A percentile compares a stretch with the other conserved stretches of the same genome.
phyloP scores from a whole-genome alignment of 2,888 invertebrate genomes.

The Heliconius aoede region DNA sequence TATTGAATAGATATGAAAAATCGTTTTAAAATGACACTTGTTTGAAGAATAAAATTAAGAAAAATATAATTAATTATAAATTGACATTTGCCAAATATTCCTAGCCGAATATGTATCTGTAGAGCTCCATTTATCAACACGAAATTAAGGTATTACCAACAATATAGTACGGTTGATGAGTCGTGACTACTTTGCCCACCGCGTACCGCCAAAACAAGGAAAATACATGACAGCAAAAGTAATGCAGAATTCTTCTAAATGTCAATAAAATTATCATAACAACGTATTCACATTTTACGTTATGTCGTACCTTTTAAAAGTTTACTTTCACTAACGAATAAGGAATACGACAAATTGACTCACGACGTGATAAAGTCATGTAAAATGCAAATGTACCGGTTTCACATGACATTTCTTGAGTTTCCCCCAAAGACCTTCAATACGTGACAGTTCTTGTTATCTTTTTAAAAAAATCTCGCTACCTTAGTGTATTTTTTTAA shows the following conservation, averaged over 20 bases:
- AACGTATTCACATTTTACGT: neutral
- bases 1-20: too few relatives aligned
- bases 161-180: neutral
- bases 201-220: too few relatives aligned
- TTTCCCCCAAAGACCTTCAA: neutral
- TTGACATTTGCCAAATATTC: too few relatives aligned
- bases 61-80: too few relatives aligned
- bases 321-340: slow-evolving; percentile 21
- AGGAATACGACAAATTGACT: slow-evolving; percentile 22
- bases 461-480: neutral
- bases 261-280: neutral
- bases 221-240: neutral
- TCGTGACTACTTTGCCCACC: neutral
- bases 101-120: too few relatives aligned
- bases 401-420: slow-evolving; percentile 15
- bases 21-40: too few relatives aligned
- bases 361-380: slow-evolving; percentile 10
- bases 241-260: neutral
- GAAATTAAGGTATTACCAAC: too few relatives aligned
- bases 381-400: slow-evolving; percentile 9
- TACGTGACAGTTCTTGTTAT: slow-evolving; percentile 6
- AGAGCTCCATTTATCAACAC: too few relatives aligned
- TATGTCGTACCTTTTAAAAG: neutral
- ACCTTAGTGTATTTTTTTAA: neutral
- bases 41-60: too few relatives aligned